Evolutionary conservation across 2,797 vertebrate genomes (phyloP).

Genomic region (Pseudochirops corinnae): DNA sequence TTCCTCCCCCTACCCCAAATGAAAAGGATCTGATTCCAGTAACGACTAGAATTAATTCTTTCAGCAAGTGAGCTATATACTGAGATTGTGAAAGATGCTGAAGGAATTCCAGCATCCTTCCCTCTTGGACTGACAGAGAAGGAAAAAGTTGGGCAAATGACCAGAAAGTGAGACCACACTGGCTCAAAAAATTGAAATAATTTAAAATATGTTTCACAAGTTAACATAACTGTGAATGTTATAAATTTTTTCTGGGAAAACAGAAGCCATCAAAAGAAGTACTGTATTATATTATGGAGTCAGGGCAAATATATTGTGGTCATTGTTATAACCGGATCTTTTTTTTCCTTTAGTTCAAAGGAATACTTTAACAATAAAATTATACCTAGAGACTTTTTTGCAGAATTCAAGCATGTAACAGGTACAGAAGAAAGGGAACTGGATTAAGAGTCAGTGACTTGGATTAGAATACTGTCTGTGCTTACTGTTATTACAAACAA

Average conservation of each 20-base stretch:
- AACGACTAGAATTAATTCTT: not conserved
- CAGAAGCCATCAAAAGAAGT: slow-evolving; percentile 57
- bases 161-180: slow-evolving; percentile 41
- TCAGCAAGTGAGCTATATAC: not conserved
- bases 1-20: not conserved
- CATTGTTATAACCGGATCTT: slow-evolving; percentile 62
- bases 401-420: slow-evolving; percentile 47
- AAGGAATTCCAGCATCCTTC: not conserved
- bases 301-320: slow-evolving; percentile 65
- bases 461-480: not conserved
- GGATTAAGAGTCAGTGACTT: not conserved
- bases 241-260: slow-evolving; percentile 66
- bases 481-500: not conserved
- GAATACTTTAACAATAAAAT: slow-evolving; percentile 69
- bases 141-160: not conserved
- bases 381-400: slow-evolving; percentile 37
- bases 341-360: slow-evolving; percentile 66
- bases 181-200: slow-evolving; percentile 81
- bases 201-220: slow-evolving; percentile 75
- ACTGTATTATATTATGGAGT: slow-evolving; percentile 77
- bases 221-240: slow-evolving; percentile 65
- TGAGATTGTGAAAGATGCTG: not conserved
- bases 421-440: not conserved
- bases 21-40: not conserved
- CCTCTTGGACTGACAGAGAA: not conserved